Conservation (phyloP, 2,113 vertebrate species). For the Caracal caracal region DNA sequence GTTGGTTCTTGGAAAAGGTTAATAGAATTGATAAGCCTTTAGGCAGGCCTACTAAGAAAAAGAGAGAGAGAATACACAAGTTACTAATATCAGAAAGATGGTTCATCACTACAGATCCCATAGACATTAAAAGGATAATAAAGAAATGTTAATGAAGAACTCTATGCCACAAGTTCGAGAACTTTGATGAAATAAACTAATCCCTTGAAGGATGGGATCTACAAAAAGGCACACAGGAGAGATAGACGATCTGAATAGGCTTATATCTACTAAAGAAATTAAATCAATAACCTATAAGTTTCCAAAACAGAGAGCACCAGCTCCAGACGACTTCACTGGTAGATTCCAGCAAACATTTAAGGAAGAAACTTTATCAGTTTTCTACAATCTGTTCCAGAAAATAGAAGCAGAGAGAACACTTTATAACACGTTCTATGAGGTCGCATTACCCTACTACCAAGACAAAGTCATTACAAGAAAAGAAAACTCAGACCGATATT, state of each 20-base stretch:
- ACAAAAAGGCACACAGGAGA: not conserved
- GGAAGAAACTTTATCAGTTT: not conserved
- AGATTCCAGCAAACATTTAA: not conserved
- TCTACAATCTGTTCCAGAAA: not conserved
- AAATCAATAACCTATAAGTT: not conserved
- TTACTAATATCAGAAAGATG: too few species aligned
- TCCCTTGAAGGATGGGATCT: not conserved
- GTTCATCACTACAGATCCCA: not conserved
- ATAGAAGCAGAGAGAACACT: not conserved
- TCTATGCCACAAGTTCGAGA: not conserved
- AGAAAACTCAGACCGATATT: too few species aligned
- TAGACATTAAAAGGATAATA: rapidly evolving
- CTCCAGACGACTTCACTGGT: not conserved
- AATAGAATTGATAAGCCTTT: not conserved
- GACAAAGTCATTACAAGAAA: not conserved
- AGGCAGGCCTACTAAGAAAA: not conserved
- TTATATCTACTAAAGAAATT: rapidly evolving
- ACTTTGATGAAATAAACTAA: not conserved
- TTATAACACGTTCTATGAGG: not conserved
- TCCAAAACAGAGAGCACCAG: not conserved
- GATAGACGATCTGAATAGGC: rapidly evolving
- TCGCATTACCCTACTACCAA: rapidly evolving
- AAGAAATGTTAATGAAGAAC: rapidly evolving
- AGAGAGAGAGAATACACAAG: not conserved
- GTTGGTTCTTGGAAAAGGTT: not conserved